A percentile compares a stretch with the other conserved stretches of the same genome.
phyloP scores from a whole-genome alignment of 2,797 vertebrate species.

The Picus viridis region DNA sequence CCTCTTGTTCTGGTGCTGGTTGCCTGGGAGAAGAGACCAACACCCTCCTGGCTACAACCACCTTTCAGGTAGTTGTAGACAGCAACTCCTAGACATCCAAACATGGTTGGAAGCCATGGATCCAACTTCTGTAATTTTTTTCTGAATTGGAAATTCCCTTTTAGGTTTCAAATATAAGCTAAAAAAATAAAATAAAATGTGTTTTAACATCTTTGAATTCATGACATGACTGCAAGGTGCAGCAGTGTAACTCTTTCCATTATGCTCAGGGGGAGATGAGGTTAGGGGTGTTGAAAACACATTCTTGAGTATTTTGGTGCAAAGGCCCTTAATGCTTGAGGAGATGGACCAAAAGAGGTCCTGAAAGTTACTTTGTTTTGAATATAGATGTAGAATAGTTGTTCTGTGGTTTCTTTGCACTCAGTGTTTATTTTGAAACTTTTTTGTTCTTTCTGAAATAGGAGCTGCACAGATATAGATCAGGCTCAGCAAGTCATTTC shows the following conservation, averaged over 20 bases:
- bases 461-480: background rate
- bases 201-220: background rate
- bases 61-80: too few species aligned
- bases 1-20: too few species aligned
- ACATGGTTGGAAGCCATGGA: too few species aligned
- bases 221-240: background rate
- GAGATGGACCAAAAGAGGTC: background rate
- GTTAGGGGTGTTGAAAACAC: background rate
- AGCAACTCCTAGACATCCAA: background rate
- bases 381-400: background rate
- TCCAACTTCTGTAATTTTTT: background rate
- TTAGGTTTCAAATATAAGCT: background rate
- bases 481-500: background rate
- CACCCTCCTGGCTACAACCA: too few species aligned
- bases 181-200: background rate
- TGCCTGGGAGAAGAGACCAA: too few species aligned
- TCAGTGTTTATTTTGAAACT: background rate
- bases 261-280: background rate
- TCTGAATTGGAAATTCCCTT: background rate
- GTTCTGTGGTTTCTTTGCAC: background rate
- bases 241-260: rapidly evolving
- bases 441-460: background rate
- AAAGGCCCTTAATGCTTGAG: background rate
- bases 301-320: background rate
- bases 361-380: background rate